Conservation (phyloP, 2,888 invertebrate species). For the Spodoptera picta region DNA sequence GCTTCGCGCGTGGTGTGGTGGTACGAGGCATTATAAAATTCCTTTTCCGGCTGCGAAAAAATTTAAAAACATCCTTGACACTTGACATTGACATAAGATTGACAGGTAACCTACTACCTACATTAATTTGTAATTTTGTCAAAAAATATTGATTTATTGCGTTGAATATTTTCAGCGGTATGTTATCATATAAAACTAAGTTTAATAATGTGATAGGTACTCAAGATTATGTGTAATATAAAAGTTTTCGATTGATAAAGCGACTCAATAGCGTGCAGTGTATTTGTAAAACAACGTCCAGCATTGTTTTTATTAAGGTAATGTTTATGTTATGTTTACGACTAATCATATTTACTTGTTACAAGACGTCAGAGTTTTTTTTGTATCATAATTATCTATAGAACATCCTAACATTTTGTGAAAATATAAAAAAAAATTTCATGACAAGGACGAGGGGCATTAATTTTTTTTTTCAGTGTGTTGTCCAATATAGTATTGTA, state of each 20-base stretch:
- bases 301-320: constrained; percentile 56
- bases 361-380: not conserved
- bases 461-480: constrained; percentile 4
- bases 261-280: constrained; percentile 52
- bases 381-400: too few relatives aligned
- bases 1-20: constrained; percentile 35
- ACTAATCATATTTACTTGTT: constrained; percentile 1
- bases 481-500: too few relatives aligned
- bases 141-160: constrained; percentile 70
- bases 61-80: constrained; percentile 63
- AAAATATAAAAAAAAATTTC: too few relatives aligned
- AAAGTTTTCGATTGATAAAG: constrained; percentile 55
- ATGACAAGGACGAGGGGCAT: not conserved
- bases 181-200: constrained; percentile 41
- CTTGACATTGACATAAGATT: constrained; percentile 68
- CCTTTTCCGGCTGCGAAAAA: constrained; percentile 48
- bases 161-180: constrained; percentile 46
- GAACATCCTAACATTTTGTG: too few relatives aligned
- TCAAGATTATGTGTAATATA: constrained; percentile 65
- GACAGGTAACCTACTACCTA: constrained; percentile 76
- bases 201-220: constrained; percentile 54
- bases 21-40: constrained; percentile 43
- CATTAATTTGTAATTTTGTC: constrained; percentile 32
- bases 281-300: constrained; percentile 44
- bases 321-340: constrained; percentile 46